Percentiles rank a stretch among this genome's conserved stretches.
Conservation (phyloP, 2,888 invertebrate genomes). For the Mactromeris polynyma region DNA sequence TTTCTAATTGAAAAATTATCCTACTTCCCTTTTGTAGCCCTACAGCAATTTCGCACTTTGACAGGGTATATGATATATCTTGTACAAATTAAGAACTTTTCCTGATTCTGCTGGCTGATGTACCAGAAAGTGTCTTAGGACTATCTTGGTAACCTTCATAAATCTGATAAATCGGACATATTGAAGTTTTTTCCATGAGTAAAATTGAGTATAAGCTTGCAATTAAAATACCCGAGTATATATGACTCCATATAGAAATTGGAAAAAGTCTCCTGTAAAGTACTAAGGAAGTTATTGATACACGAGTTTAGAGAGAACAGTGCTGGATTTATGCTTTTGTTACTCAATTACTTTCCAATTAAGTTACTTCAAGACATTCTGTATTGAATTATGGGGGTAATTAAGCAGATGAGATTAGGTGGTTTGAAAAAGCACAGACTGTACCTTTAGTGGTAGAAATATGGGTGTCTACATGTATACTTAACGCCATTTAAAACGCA, state of each 20-base stretch:
- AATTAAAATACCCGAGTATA: background rate
- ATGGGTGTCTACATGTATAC: background rate
- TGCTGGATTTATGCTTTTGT: background rate
- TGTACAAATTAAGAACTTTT: too few relatives aligned
- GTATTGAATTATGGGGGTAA: background rate
- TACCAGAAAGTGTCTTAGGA: too few relatives aligned
- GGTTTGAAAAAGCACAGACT: background rate
- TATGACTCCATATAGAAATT: background rate
- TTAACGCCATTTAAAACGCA: too few relatives aligned
- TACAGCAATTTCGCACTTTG: too few relatives aligned
- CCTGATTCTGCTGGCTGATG: too few relatives aligned
- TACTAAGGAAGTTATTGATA: background rate
- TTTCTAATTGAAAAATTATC: background rate
- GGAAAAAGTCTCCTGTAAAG: background rate
- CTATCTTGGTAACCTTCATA: too few relatives aligned
- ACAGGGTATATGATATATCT: too few relatives aligned
- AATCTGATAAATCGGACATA: too few relatives aligned
- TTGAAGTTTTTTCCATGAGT: too few relatives aligned
- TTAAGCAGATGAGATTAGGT: background rate
- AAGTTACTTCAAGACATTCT: background rate
- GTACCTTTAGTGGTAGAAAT: background rate
- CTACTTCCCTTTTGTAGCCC: background rate
- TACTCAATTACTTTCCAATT: constrained; percentile 13
- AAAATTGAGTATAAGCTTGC: too few relatives aligned
- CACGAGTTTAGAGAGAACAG: background rate